A percentile compares a stretch with the other conserved stretches of the same genome.
Evolutionary conservation across 2,797 vertebrate species (phyloP).

Genomic region (Ptychadena robeensis): DNA sequence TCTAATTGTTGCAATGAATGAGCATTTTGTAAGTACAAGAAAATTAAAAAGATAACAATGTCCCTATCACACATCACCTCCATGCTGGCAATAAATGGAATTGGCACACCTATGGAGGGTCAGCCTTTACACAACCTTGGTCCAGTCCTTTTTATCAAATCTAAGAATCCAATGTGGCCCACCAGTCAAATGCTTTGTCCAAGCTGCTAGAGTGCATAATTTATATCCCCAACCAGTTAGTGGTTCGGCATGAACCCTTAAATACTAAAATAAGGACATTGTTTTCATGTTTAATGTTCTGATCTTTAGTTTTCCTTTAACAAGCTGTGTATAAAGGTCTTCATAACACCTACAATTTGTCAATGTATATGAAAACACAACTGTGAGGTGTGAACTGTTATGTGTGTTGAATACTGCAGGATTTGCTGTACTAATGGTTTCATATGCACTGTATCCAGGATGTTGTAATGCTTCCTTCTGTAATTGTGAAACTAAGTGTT

Average conservation of each 20-base stretch:
- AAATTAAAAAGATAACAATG: no score
- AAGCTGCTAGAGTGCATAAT: no score
- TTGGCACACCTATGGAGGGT: no score
- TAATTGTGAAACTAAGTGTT: constrained; percentile 4
- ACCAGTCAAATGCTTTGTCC: no score
- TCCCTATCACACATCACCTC: no score
- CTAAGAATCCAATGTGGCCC: no score
- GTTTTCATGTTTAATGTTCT: not conserved
- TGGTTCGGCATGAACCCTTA: not conserved
- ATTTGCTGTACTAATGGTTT: not conserved
- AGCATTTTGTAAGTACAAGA: no score
- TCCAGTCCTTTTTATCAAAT: no score
- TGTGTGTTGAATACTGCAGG: not conserved
- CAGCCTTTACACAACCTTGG: no score
- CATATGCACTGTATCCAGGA: not conserved
- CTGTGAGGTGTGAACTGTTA: not conserved
- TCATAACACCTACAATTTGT: not conserved
- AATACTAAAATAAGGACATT: not conserved
- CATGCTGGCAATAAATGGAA: no score
- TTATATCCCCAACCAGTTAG: not conserved
- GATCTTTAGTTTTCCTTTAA: constrained; percentile 3
- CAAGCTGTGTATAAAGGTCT: not conserved
- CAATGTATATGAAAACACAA: not conserved
- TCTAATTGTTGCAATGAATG: no score
- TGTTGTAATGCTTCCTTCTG: constrained; percentile 1